Evolutionary conservation across 2,888 invertebrate species (phyloP).

Genomic region (Leucophenga maculata): DNA sequence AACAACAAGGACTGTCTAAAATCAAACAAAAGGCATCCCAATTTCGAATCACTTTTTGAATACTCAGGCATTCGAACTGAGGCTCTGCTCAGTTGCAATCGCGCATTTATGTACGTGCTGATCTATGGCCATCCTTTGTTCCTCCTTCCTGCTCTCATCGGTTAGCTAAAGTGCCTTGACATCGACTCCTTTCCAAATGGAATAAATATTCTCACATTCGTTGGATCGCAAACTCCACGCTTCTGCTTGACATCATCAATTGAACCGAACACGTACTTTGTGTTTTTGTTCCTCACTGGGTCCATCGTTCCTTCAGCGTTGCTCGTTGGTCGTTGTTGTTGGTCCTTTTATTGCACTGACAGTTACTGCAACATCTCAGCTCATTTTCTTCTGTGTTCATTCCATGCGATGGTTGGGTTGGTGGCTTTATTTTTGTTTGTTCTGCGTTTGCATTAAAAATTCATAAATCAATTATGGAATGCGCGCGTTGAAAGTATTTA

Average conservation of each 20-base stretch:
- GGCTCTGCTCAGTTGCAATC: too few relatives aligned
- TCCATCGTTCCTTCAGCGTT: neutral
- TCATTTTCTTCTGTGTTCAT: neutral
- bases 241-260: conserved; percentile 24
- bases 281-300: neutral
- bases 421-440: conserved; percentile 33
- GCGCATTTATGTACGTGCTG: conserved; percentile 1
- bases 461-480: conserved; percentile 72
- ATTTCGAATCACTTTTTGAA: neutral
- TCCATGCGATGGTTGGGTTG: too few relatives aligned
- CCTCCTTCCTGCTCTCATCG: conserved; percentile 3
- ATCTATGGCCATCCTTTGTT: conserved; percentile 25
- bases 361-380: conserved; percentile 15
- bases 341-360: conserved; percentile 30
- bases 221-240: conserved; percentile 29
- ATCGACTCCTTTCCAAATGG: conserved; percentile 9
- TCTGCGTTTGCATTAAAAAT: conserved; percentile 69
- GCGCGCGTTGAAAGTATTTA: conserved; percentile 66
- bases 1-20: conserved; percentile 10
- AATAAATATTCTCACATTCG: conserved; percentile 50
- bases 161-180: neutral
- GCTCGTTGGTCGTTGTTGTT: conserved; percentile 23
- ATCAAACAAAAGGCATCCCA: neutral
- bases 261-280: conserved; percentile 22
- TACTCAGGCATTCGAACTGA: too few relatives aligned